Evolutionary conservation across 2,888 invertebrate genomes (phyloP).

Genomic region (Nyleta sp.): DNA sequence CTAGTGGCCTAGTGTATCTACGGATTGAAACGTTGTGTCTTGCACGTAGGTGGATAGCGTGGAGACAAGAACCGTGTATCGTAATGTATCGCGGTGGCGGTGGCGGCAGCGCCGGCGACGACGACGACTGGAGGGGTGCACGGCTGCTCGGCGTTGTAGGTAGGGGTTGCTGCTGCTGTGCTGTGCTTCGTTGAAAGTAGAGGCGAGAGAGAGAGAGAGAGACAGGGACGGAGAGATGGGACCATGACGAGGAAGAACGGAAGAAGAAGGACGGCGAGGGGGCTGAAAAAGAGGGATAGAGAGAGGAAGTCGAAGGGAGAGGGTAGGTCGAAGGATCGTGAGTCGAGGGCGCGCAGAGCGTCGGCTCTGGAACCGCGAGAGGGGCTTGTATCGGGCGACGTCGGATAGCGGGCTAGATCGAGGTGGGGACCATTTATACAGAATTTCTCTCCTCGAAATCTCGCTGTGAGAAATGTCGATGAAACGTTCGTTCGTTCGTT

Average conservation of each 20-base stretch:
- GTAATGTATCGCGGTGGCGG: constrained; percentile 80
- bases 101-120: constrained; percentile 72
- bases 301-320: constrained; percentile 60
- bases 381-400: constrained; percentile 67
- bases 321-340: constrained; percentile 65
- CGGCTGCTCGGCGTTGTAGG: constrained; percentile 69
- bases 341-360: constrained; percentile 75
- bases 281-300: constrained; percentile 60
- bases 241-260: constrained; percentile 69
- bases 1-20: constrained; percentile 72
- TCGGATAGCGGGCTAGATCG: constrained; percentile 60
- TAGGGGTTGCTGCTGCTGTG: constrained; percentile 72
- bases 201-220: constrained; percentile 55
- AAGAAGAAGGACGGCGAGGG: constrained; percentile 55
- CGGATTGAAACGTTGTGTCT: constrained; percentile 75
- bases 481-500: constrained; percentile 53
- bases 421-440: constrained; percentile 67
- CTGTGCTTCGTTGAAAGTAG: constrained; percentile 67
- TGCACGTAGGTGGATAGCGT: constrained; percentile 77
- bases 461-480: constrained; percentile 64
- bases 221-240: constrained; percentile 65
- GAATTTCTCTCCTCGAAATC: constrained; percentile 63
- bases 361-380: constrained; percentile 67
- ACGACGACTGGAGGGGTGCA: constrained; percentile 74
- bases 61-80: constrained; percentile 80